Evolutionary conservation across 1,140 invertebrate genomes (phyloP), one percentile per base, ranked within the genome.

Genomic region (Atta cephalotes): DNA sequence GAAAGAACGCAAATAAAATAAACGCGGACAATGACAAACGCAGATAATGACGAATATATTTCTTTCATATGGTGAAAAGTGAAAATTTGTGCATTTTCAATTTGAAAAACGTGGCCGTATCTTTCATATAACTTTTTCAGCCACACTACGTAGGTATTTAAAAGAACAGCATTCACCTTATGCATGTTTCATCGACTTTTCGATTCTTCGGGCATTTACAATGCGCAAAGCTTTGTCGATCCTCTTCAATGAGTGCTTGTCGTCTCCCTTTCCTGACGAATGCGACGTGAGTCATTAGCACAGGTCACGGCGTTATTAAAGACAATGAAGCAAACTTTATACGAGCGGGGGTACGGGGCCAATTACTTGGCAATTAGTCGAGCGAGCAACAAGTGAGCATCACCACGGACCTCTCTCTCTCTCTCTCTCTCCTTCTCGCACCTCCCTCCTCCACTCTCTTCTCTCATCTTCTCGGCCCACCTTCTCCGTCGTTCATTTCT

Each of bases 361-460:
- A 95, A 95, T 95, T 95, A 95, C 94, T 95, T 94, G 93, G 94
- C 94, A 95, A 95, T 95, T 95, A 95, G 94, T 95, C 93, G 93
- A 93, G 93, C 92, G 89, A 95, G 95, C 94, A 95, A 95, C 95
- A 95, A 95, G 95, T 95, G 94, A 94, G 93, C 92, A 93, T 94
- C 93, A 93, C 91, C 91, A 93, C 91, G 89, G 91, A 91, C 90
- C 90, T 90, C 91, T 89, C 88, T 88, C 87, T 79, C 79, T 79
- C 70, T 62, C 70, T 31, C 28, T 31, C 28, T 31, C 31, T 31
- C 5, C 71, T 49, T 58, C 71, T 70, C 82, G 79, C 76, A 39
- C 10, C 51, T 85, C 65, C 84, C 14, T 76, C 68, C 60, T 84
- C 81, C 53, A 85, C 85, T 16, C 89, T 87, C 89, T 88, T 77